A percentile compares a stretch with the other conserved stretches of the same genome.
Conservation (phyloP, 2,888 invertebrate genomes). For the Minunthozetes semirufus region DNA sequence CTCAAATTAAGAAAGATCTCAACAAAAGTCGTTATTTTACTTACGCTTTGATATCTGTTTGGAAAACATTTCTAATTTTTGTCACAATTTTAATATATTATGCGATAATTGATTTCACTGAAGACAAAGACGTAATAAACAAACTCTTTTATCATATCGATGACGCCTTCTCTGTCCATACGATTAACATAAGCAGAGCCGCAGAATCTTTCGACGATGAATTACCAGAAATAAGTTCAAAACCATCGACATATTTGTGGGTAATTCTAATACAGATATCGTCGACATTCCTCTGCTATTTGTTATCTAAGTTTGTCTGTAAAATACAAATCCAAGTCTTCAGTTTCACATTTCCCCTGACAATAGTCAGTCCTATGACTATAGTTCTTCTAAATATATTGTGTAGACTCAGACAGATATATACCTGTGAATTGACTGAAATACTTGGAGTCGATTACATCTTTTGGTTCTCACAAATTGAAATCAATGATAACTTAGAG, state of each 20-base stretch:
- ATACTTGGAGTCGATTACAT: conserved; percentile 4
- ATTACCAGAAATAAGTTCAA: conserved; percentile 37
- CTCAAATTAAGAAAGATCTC: conserved; percentile 70
- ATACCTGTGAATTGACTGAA: not conserved
- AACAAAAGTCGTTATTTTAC: conserved; percentile 75
- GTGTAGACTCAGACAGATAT: not conserved
- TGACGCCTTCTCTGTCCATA: conserved; percentile 43
- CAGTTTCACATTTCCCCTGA: conserved; percentile 51
- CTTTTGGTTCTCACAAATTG: not conserved
- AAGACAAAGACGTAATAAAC: conserved; percentile 68
- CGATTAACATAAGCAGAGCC: conserved; percentile 53
- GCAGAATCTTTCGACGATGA: not conserved
- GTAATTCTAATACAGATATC: conserved; percentile 46
- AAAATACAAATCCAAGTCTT: conserved; percentile 52
- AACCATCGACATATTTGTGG: conserved; percentile 43
- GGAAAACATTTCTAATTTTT: conserved; percentile 79
- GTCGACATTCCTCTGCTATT: conserved; percentile 49
- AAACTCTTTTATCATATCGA: conserved; percentile 59
- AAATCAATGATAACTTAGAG: conserved; percentile 46
- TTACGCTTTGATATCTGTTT: conserved; percentile 79
- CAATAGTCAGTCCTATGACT: conserved; percentile 48
- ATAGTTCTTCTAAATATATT: conserved; percentile 44
- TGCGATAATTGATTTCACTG: conserved; percentile 65
- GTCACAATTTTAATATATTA: conserved; percentile 67
- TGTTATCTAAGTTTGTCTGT: conserved; percentile 53